These are phyloP conservation scores for Bambusicola thoracicus DNA, from an alignment of 2,113 vertebrate species.

Conservation along the genomic window DNA sequence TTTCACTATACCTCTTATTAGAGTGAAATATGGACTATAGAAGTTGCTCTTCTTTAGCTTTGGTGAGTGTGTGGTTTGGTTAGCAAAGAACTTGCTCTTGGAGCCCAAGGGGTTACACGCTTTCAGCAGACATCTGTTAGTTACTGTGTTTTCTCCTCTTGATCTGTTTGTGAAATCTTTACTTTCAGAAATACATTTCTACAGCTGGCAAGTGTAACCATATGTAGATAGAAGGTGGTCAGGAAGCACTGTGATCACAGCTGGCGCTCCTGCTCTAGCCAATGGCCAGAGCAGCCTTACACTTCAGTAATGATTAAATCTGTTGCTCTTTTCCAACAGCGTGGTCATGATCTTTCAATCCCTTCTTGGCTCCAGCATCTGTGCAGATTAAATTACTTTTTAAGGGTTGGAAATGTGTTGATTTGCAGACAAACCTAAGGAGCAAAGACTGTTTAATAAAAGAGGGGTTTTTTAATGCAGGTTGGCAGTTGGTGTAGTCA, in stretches of 20 bases:
- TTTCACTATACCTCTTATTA: neutral
- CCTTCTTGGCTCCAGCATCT: neutral
- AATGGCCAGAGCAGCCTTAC: neutral
- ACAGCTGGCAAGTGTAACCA: conserved; percentile 39
- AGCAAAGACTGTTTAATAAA: neutral
- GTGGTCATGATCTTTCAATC: neutral
- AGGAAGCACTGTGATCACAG: neutral
- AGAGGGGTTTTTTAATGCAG: neutral
- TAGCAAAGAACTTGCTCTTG: neutral
- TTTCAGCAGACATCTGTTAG: neutral
- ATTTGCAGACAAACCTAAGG: neutral
- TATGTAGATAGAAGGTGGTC: neutral
- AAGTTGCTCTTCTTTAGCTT: neutral
- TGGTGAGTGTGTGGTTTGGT: fast-evolving
- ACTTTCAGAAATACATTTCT: conserved; percentile 20
- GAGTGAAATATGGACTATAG: neutral
- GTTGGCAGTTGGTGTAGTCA: neutral
- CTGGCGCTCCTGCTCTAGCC: neutral
- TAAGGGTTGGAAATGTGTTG: neutral
- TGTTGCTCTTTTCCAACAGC: neutral
- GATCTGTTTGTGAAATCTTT: neutral
- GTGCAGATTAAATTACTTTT: neutral
- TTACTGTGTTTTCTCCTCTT: neutral
- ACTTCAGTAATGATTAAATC: neutral
- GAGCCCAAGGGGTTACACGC: neutral